Base-by-base conservation (phyloP, 2,797 vertebrate species). In the Chromobotia macracanthus region DNA sequence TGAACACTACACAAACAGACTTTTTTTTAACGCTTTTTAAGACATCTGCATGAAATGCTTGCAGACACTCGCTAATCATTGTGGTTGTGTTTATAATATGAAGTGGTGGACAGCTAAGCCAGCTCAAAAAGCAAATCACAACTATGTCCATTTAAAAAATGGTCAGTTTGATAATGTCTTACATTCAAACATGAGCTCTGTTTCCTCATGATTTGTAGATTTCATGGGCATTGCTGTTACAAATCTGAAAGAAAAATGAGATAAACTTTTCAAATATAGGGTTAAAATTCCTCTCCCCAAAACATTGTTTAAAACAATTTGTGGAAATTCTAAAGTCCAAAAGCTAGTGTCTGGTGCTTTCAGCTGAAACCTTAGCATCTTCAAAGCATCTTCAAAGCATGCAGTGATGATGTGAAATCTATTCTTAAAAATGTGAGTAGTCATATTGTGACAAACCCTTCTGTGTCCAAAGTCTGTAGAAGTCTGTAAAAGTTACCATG, bases 241-340 rank as follows among this genome's bases (percentile, higher is more conserved):
- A 90, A 87, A 92, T 91, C 93, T 93, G 90, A 90, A 91, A 91
- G 73, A 86, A 92, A 89, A 91, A 87, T 67, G 83, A 82, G 85
- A 79, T 91, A 73, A 88, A 87, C 83, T 88, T 75, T 89, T 87
- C 81, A 83, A 87, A 68, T 23, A 73, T 6, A 5, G 5, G 31
- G 5, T 64, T 74, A 31, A 31, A 19, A 8, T n/a, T n/a, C n/a
- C n/a, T n/a, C 31, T 5, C 51, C n/a, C n/a, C 8, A 8, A 19
- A 55, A n/a, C 18, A 15, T 31, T 61, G 25, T 28, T 16, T 18
- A 7, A 31, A 28, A 31, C 31, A 31, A 31, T 31, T 31, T 31
- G 31, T 31, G 31, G 31, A 3, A 5, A 5, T 31, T 31, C 5
- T 31, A 31, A 31, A 61, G 58, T 31, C 28, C 51, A 53, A 15